Conservation (phyloP, 1,140 invertebrate species). For the Pachypeltis micranthus region DNA sequence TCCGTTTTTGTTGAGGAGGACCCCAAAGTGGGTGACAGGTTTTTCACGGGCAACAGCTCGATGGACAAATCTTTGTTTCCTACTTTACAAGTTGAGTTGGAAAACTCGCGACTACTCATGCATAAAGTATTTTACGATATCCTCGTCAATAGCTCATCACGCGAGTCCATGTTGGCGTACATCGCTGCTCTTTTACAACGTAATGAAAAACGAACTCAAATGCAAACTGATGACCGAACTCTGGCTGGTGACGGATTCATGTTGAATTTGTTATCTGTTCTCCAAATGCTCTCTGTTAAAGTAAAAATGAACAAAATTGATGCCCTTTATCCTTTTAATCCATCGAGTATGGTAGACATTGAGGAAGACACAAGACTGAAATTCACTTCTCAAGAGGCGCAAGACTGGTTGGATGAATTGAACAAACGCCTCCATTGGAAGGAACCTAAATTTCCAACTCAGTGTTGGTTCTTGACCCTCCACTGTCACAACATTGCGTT, state of each 20-base stretch:
- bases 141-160: conserved; percentile 60
- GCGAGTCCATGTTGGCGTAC: conserved; percentile 65
- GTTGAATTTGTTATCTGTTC: conserved; percentile 79
- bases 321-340: conserved; percentile 75
- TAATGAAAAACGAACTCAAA: conserved; percentile 80
- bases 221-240: conserved; percentile 73
- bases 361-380: conserved; percentile 69
- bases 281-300: conserved; percentile 51
- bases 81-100: conserved; percentile 53
- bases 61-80: conserved; percentile 47
- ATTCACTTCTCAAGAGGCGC: conserved; percentile 63
- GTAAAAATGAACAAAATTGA: conserved; percentile 74
- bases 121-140: conserved; percentile 75
- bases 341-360: conserved; percentile 59
- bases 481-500: conserved; percentile 86
- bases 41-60: conserved; percentile 43
- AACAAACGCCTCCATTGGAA: conserved; percentile 37
- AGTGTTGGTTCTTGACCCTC: conserved; percentile 92
- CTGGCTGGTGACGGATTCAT: conserved; percentile 88
- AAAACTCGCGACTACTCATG: conserved; percentile 54
- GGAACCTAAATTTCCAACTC: conserved; percentile 82
- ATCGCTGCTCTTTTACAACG: conserved; percentile 58
- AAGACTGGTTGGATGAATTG: conserved; percentile 56
- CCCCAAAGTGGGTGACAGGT: conserved; percentile 57
- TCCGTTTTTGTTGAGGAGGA: conserved; percentile 90